Conservation (phyloP, 1,140 invertebrate species). For the Drosophila arawakana region DNA sequence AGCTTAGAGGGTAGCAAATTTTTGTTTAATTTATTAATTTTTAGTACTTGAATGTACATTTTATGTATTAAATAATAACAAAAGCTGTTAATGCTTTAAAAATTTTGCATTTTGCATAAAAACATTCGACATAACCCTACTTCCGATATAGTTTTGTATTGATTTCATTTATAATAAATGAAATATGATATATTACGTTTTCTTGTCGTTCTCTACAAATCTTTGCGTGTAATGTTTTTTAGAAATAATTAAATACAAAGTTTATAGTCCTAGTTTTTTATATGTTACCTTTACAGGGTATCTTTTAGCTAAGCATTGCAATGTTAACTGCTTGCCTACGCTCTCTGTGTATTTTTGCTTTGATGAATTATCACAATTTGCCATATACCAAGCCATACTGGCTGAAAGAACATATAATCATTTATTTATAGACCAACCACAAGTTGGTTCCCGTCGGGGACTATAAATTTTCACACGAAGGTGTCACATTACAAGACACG, state of each 20-base stretch:
- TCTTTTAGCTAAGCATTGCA: neutral
- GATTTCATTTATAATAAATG: neutral
- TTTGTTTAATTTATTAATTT: too few relatives aligned
- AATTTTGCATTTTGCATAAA: too few relatives aligned
- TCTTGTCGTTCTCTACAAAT: too few relatives aligned
- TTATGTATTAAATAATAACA: too few relatives aligned
- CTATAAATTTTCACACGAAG: constrained; percentile 80
- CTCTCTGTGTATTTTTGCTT: constrained; percentile 26
- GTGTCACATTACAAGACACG: constrained; percentile 73
- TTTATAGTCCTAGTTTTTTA: too few relatives aligned
- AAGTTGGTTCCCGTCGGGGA: constrained; percentile 26
- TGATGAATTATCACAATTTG: constrained; percentile 76
- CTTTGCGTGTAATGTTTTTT: too few relatives aligned
- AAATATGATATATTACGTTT: too few relatives aligned
- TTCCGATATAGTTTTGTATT: neutral
- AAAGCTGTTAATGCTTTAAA: too few relatives aligned
- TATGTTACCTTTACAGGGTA: constrained; percentile 4
- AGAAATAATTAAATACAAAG: too few relatives aligned
- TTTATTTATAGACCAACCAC: constrained; percentile 43
- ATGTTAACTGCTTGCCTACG: constrained; percentile 5
- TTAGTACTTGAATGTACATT: too few relatives aligned
- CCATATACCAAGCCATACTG: constrained; percentile 45
- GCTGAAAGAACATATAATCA: constrained; percentile 32
- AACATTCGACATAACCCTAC: too few relatives aligned
- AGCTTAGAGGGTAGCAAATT: too few relatives aligned